Base-by-base conservation (phyloP, 2,113 vertebrate species). In the Hemiprocne comata region DNA sequence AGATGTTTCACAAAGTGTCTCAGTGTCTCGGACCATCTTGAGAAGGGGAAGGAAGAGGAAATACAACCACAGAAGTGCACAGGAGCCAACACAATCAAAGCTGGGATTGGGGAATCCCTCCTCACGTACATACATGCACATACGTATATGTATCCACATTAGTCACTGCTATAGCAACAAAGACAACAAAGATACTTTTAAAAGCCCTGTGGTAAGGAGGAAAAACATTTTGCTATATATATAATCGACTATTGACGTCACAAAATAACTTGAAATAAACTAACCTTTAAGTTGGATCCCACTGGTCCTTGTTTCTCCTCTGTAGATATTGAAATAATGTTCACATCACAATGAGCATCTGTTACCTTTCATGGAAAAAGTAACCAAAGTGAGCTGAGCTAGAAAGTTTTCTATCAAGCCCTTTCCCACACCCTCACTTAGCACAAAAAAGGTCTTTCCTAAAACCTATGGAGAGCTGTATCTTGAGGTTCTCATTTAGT, bases 171-270 rank as follows among this genome's bases (percentile, higher is more conserved):
- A 97, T 97, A 88, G 97, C 94, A 97, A 97, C 95, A 76, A 74
- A 80, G 71, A 92, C 85, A 97, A 97, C 93, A 96, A 93, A 97
- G 94, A 96, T 96, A 78, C 89, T 96, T 96, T 97, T 95, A 96
- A 97, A 97, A 77, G 89, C 62, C 57, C 55, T 83, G 93, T 9
- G 54, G 91, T 89, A 87, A 96, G 89, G 66, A 95, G 84, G 93
- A 93, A 95, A 97, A 97, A 96, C 95, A 97, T 95, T 96, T 96
- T 87, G 91, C 94, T 97, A 97, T 93, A 95, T 96, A 96, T 96
- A 97, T 91, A 94, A 2, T 89, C 8, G 79, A 85, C 74, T 85
- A 94, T 84, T 96, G 94, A 93, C 79, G 51, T 97, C 94, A 92
- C 82, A 89, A 97, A 95, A 95, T 92, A 91, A 94, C 89, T 94